These are phyloP conservation scores for Tychaedon coryphoeus DNA, from an alignment of 2,113 vertebrate species.

Conservation along the genomic window DNA sequence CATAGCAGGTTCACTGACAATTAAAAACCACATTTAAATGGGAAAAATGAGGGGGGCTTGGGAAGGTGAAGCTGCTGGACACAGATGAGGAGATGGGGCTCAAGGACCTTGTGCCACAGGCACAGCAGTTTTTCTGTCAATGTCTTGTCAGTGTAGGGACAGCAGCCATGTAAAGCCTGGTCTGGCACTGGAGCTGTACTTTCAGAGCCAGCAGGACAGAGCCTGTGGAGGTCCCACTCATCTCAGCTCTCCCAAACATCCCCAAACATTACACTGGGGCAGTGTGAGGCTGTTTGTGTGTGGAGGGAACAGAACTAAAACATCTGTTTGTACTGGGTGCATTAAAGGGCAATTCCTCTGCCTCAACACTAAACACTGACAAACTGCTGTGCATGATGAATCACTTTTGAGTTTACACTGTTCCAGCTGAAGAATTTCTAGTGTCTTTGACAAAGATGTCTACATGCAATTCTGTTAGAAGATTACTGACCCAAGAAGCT, in stretches of 20 bases:
- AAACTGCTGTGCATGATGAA: neutral
- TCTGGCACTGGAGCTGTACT: neutral
- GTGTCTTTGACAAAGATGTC: neutral
- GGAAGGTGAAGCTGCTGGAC: neutral
- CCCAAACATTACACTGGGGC: neutral
- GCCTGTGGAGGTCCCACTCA: neutral
- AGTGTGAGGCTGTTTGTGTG: neutral
- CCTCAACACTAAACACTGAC: fast-evolving
- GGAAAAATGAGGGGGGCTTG: neutral
- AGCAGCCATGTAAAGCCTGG: neutral
- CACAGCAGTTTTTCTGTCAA: neutral
- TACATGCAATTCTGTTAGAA: neutral
- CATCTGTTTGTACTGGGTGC: neutral
- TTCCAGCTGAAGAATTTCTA: neutral
- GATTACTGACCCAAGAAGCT: neutral
- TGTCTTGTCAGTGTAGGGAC: neutral
- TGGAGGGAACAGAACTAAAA: neutral
- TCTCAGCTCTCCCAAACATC: neutral
- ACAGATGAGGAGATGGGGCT: neutral
- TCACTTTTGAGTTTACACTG: neutral
- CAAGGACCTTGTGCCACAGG: fast-evolving
- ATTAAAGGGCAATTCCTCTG: neutral
- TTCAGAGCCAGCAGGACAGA: neutral
- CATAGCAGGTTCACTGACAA: neutral
- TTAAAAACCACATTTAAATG: neutral